Evolutionary conservation across 2,113 vertebrate species (phyloP), one percentile per base, ranked within the genome.

Genomic region (Dolichotis patagonum): DNA sequence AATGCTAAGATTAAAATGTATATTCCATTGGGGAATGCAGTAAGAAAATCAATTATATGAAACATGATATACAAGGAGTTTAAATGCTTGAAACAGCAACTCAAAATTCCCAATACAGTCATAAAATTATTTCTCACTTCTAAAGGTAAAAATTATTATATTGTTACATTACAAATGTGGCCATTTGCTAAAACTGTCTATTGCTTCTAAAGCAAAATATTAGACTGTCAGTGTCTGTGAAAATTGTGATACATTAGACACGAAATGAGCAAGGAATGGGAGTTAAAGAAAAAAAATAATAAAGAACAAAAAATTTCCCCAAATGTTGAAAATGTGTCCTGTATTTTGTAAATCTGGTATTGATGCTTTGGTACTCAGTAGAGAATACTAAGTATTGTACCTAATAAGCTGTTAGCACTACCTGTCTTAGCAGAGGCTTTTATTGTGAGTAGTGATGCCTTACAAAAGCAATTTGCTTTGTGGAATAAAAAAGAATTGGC

Each of bases 381-480:
- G 46, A 35, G 87, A 96, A 96, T 96, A 78, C 71, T 94, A 77
- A 96, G 16, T 58, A 60, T n/a, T 65, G 12, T 41, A 97, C 46
- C 85, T 98, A 98, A 97, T 96, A 98, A 96, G 95, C 62, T 97
- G 97, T 98, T 97, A 98, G 92, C 83, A 86, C 54, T 97, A 90
- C 93, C 92, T 98, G 43, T 92, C 46, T 62, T 94, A 95, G 85
- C 30, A 97, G 96, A 98, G 96, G 41, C 71, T 85, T 98, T 98
- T 98, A 88, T 91, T 8, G 6, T 96, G 98, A 96, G 97, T 96
- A 96, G 69, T 0, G 0, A 98, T 80, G 43, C 82, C 91, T 97
- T 28, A 0, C 65, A 94, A 98, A 98, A 98, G 93, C 96, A 98
- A 98, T 98, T 98, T 98, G 86, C 96, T 98, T 97, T 98, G 95